Percentiles rank a stretch among this genome's conserved stretches.
Evolutionary conservation across 2,888 invertebrate genomes (phyloP).

Genomic region (Priapulus caudatus): DNA sequence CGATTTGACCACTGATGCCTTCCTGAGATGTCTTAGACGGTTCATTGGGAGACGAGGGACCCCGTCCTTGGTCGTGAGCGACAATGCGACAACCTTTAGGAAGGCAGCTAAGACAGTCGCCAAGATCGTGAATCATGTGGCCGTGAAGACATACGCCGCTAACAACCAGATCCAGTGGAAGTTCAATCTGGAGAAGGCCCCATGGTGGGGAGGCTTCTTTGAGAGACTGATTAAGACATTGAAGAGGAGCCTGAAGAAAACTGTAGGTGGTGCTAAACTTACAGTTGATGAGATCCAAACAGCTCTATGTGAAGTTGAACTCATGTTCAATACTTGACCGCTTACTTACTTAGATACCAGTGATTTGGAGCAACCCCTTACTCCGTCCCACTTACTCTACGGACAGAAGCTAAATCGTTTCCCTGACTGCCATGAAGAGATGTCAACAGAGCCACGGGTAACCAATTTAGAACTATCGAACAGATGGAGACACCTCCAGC

Average conservation of each 20-base stretch:
- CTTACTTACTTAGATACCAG: slow-evolving; percentile 15
- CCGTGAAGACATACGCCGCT: not conserved
- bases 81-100: slow-evolving; percentile 5
- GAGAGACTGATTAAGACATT: slow-evolving; percentile 12
- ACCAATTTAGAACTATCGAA: no score
- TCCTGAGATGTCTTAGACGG: not conserved
- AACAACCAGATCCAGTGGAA: slow-evolving; percentile 11
- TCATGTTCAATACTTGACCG: slow-evolving; percentile 13
- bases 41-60: not conserved
- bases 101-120: not conserved
- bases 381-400: no score
- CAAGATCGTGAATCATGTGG: not conserved
- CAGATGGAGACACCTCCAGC: no score
- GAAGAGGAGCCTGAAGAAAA: slow-evolving; percentile 10
- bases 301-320: slow-evolving; percentile 10
- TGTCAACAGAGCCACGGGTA: no score
- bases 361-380: no score
- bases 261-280: slow-evolving; percentile 11
- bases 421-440: no score
- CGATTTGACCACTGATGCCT: not conserved
- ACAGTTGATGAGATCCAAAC: slow-evolving; percentile 11
- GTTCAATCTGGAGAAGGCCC: slow-evolving; percentile 13
- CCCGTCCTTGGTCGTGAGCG: not conserved
- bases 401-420: no score
- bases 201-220: slow-evolving; percentile 16